phyloP scores from a whole-genome alignment of 2,888 invertebrate species.

The Autographa gamma region DNA sequence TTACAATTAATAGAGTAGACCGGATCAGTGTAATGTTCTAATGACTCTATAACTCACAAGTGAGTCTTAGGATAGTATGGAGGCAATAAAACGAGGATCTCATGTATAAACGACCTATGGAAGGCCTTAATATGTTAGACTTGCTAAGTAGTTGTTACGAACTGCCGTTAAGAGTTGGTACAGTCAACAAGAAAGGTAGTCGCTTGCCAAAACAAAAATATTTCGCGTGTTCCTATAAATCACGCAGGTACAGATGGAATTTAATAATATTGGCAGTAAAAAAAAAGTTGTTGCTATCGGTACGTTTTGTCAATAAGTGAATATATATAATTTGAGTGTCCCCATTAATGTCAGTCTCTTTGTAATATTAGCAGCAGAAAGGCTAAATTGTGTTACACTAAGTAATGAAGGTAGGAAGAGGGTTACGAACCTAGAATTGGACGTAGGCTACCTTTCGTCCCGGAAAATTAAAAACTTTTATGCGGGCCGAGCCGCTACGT shows the following conservation, averaged over 20 bases:
- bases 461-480: conserved; percentile 9
- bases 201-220: background rate
- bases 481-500: background rate
- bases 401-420: background rate
- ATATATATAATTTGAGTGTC: background rate
- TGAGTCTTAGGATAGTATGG: conserved; percentile 1
- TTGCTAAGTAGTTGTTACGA: background rate
- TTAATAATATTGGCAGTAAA: too few relatives aligned
- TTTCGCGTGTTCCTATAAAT: too few relatives aligned
- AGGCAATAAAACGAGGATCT: conserved; percentile 19
- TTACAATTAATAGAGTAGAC: conserved; percentile 8
- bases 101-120: background rate
- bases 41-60: conserved; percentile 24
- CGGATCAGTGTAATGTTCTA: conserved; percentile 18
- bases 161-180: background rate
- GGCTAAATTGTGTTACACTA: background rate
- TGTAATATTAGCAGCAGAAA: background rate
- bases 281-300: too few relatives aligned
- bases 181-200: background rate
- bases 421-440: conserved; percentile 1
- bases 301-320: too few relatives aligned
- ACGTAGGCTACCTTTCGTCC: background rate
- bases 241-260: too few relatives aligned
- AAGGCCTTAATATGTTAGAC: conserved; percentile 1
- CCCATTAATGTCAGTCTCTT: background rate